Conservation (phyloP, 2,888 invertebrate species). For the Plagodis pulveraria region DNA sequence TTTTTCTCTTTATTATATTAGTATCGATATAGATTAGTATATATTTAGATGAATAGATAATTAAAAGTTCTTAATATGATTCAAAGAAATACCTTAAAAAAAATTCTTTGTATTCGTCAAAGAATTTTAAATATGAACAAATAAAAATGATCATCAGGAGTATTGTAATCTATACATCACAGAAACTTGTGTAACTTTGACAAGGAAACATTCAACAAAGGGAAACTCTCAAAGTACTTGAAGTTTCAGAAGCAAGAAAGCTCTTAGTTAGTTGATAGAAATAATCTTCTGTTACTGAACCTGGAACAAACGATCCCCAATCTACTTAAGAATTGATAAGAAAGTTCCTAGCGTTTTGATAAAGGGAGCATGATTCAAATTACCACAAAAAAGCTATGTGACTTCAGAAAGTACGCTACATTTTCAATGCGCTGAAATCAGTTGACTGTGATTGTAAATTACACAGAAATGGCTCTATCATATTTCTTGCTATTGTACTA, state of each 20-base stretch:
- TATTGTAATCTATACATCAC: conserved; percentile 6
- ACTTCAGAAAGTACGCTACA: too few relatives aligned
- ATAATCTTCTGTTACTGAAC: conserved; percentile 45
- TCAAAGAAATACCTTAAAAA: too few relatives aligned
- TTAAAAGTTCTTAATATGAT: too few relatives aligned
- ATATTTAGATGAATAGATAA: too few relatives aligned
- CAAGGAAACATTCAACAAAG: conserved; percentile 38
- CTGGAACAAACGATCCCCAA: conserved; percentile 49
- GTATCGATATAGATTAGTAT: too few relatives aligned
- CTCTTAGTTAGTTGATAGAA: conserved; percentile 36
- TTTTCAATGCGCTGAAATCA: too few relatives aligned
- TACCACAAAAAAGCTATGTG: conserved; percentile 39
- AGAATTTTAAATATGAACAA: background rate
- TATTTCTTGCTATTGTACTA: too few relatives aligned
- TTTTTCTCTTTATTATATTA: too few relatives aligned
- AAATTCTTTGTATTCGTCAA: background rate
- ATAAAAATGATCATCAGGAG: conserved; percentile 1
- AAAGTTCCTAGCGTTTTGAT: conserved; percentile 46
- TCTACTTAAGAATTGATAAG: conserved; percentile 50
- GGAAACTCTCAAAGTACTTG: conserved; percentile 35
- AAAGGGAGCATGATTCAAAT: conserved; percentile 48
- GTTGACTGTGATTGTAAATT: too few relatives aligned
- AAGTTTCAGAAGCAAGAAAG: conserved; percentile 33
- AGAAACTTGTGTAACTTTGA: conserved; percentile 28
- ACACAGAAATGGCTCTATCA: too few relatives aligned